Conservation (phyloP, 2,797 vertebrate genomes). For the Myotis pilosus region DNA sequence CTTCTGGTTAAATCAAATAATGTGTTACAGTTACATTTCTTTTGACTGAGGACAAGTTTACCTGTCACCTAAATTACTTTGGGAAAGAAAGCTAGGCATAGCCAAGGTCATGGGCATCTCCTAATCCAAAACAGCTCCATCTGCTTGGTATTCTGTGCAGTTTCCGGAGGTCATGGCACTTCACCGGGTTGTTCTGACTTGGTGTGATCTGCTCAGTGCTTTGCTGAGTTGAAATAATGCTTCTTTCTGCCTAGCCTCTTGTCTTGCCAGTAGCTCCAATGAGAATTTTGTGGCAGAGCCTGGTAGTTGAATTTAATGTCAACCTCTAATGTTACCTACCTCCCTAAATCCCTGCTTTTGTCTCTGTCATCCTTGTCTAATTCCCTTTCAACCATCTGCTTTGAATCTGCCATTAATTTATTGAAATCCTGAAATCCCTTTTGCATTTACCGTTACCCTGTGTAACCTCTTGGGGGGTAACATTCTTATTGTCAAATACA, state of each 20-base stretch:
- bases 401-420: conserved; percentile 19
- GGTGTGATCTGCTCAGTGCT: neutral
- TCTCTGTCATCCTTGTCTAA: neutral
- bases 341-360: neutral
- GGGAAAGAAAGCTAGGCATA: conserved; percentile 3
- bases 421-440: conserved; percentile 32
- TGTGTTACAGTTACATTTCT: neutral
- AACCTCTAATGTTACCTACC: neutral
- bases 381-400: neutral
- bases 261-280: neutral
- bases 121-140: neutral
- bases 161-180: neutral
- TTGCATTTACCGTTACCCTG: neutral
- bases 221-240: neutral
- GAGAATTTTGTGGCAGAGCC: neutral
- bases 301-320: neutral
- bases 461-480: neutral
- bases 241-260: neutral
- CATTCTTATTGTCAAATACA: neutral
- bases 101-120: neutral
- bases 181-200: neutral
- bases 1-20: conserved; percentile 4
- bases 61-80: conserved; percentile 2
- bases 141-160: neutral
- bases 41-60: neutral